Evolutionary conservation across 2,888 invertebrate genomes (phyloP).

Genomic region (Hartigia nigra): DNA sequence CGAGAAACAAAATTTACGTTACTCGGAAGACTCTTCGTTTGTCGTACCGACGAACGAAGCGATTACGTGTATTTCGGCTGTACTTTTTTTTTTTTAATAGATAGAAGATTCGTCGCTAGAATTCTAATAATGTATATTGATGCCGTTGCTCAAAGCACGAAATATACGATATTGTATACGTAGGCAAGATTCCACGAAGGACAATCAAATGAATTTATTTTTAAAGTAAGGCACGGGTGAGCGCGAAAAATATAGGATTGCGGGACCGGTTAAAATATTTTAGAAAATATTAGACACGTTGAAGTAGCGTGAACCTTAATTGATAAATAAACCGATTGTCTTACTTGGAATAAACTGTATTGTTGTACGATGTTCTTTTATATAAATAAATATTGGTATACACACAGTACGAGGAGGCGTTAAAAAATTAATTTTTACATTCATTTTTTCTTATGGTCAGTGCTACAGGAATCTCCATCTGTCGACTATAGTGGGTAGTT

Average conservation of each 20-base stretch:
- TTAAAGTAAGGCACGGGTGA: not conserved
- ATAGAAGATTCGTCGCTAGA: not conserved
- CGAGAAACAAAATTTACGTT: not conserved
- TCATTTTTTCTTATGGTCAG: not conserved
- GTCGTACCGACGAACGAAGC: not conserved
- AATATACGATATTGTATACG: slow-evolving; percentile 10
- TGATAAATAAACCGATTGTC: not conserved
- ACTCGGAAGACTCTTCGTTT: not conserved
- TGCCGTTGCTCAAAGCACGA: slow-evolving; percentile 12
- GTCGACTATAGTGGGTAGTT: not conserved
- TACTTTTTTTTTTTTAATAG: not conserved
- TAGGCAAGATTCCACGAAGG: not conserved
- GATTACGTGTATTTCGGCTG: not conserved
- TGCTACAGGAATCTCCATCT: not conserved
- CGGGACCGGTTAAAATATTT: not conserved
- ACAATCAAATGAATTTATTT: not conserved
- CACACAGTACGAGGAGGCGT: not conserved
- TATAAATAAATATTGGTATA: slow-evolving; percentile 20
- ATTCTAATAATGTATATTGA: slow-evolving; percentile 5
- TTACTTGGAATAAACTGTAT: not conserved
- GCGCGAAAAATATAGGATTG: not conserved
- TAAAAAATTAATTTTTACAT: not conserved
- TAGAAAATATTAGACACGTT: not conserved
- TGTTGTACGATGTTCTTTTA: slow-evolving; percentile 29
- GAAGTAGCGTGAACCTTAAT: not conserved